Conservation (phyloP, 2,888 invertebrate species). For the Cantharis rufa region DNA sequence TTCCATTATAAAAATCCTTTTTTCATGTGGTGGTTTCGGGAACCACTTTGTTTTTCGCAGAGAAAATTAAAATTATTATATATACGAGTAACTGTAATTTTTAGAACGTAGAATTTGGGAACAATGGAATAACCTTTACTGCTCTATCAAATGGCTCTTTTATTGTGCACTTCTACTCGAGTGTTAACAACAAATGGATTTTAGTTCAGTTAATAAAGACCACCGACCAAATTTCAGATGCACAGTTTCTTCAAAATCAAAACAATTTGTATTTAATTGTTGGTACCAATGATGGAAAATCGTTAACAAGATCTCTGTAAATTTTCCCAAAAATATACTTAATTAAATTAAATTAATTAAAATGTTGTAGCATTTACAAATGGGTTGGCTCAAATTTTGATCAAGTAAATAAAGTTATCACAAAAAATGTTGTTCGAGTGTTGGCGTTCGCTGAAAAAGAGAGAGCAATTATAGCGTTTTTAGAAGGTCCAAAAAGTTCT, state of each 20-base stretch:
- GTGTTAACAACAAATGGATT: slow-evolving; percentile 8
- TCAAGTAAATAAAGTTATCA: slow-evolving; percentile 37
- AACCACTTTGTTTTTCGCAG: too few species aligned
- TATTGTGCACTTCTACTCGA: slow-evolving; percentile 22
- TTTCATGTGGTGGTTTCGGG: too few species aligned
- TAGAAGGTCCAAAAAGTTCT: neutral
- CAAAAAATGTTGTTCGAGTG: slow-evolving; percentile 29
- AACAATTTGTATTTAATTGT: slow-evolving; percentile 39
- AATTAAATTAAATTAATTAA: neutral
- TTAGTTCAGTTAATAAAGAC: slow-evolving; percentile 21
- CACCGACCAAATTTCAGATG: slow-evolving; percentile 32
- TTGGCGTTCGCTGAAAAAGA: slow-evolving; percentile 38
- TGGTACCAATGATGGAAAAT: slow-evolving; percentile 34
- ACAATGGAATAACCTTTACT: slow-evolving; percentile 18
- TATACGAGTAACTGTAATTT: slow-evolving; percentile 6
- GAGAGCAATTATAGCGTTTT: slow-evolving; percentile 42
- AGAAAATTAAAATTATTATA: neutral
- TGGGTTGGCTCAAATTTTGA: slow-evolving; percentile 47
- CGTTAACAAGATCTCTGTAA: slow-evolving; percentile 38
- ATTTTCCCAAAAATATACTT: slow-evolving; percentile 14
- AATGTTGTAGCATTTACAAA: slow-evolving; percentile 44
- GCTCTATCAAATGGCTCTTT: slow-evolving; percentile 19
- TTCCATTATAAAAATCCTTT: neutral
- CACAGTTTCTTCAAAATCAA: slow-evolving; percentile 41
- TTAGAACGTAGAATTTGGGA: slow-evolving; percentile 21